Conservation (phyloP, 1,140 invertebrate genomes). For the Hyphantria cunea region DNA sequence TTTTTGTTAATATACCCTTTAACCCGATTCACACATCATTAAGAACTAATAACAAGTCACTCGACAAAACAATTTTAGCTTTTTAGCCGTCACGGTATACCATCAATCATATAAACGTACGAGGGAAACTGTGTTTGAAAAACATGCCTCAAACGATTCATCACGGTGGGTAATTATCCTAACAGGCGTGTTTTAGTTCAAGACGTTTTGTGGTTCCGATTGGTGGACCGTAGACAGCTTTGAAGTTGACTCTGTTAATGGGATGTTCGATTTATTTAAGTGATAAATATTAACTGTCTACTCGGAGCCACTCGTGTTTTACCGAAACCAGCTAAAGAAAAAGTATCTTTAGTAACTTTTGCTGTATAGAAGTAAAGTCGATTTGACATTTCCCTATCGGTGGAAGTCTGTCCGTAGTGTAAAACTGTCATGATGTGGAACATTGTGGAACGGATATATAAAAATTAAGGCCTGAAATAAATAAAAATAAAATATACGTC, state of each 20-base stretch:
- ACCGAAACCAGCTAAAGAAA: too few species aligned
- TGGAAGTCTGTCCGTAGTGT: too few species aligned
- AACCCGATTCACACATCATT: conserved; percentile 14
- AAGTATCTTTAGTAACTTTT: too few species aligned
- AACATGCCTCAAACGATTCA: conserved; percentile 46
- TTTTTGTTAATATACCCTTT: neutral
- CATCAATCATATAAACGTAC: conserved; percentile 36
- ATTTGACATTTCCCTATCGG: too few species aligned
- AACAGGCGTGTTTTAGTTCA: conserved; percentile 14
- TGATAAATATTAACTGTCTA: neutral
- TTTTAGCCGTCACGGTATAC: conserved; percentile 19
- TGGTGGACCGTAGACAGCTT: conserved; percentile 13
- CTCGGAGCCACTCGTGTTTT: too few species aligned
- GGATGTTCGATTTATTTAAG: neutral
- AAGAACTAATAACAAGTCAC: conserved; percentile 27
- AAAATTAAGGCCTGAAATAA: too few species aligned
- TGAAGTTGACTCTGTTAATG: conserved; percentile 34
- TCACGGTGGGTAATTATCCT: conserved; percentile 45
- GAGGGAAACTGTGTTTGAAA: conserved; percentile 33
- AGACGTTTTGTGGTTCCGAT: conserved; percentile 23
- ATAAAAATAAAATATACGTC: too few species aligned
- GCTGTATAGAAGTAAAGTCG: too few species aligned
- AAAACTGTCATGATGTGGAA: too few species aligned
- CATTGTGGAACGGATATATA: too few species aligned
- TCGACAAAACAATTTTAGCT: conserved; percentile 28